Percentiles rank a stretch among this genome's conserved stretches.
These are phyloP conservation scores for Scaptomyza caliginosa DNA, from an alignment of 2,888 invertebrate genomes.

Conservation along the genomic window DNA sequence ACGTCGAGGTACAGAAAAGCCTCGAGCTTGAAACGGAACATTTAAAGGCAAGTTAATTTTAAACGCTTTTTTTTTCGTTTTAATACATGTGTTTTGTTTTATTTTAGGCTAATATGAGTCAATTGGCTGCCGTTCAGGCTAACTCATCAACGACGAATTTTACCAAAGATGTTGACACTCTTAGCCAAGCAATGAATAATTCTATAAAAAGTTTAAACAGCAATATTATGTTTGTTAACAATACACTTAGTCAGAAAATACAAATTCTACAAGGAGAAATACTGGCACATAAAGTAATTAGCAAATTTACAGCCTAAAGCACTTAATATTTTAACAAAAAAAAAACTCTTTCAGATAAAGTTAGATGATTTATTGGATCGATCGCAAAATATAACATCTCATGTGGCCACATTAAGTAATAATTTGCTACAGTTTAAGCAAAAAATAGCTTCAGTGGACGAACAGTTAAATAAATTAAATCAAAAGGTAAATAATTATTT, in stretches of 20 bases:
- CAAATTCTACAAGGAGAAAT: conserved; percentile 77
- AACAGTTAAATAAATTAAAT: conserved; percentile 70
- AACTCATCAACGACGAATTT: conserved; percentile 63
- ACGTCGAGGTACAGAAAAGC: conserved; percentile 73
- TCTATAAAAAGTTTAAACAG: conserved; percentile 69
- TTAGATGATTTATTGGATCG: conserved; percentile 80
- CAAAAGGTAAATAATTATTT: conserved; percentile 64
- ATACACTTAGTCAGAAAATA: conserved; percentile 80
- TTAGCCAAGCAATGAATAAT: conserved; percentile 60
- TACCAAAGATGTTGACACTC: conserved; percentile 61
- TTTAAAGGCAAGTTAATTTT: conserved; percentile 43
- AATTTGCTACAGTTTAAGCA: conserved; percentile 81
- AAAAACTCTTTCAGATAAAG: conserved; percentile 66
- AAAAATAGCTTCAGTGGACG: conserved; percentile 69
- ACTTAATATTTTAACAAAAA: background rate
- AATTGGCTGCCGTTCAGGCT: conserved; percentile 48
- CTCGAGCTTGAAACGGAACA: conserved; percentile 71
- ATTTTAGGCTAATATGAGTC: conserved; percentile 72
- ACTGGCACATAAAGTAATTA: conserved; percentile 73
- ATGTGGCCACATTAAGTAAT: conserved; percentile 81
- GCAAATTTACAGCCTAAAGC: background rate
- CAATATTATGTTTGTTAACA: conserved; percentile 77
- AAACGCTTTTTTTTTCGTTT: background rate
- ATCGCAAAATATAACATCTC: conserved; percentile 81
- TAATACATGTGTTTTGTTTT: background rate